Percentiles rank a stretch among this genome's conserved stretches.
These are phyloP conservation scores for Acanthosepion esculentum DNA, from an alignment of 2,888 invertebrate species.

Conservation along the genomic window DNA sequence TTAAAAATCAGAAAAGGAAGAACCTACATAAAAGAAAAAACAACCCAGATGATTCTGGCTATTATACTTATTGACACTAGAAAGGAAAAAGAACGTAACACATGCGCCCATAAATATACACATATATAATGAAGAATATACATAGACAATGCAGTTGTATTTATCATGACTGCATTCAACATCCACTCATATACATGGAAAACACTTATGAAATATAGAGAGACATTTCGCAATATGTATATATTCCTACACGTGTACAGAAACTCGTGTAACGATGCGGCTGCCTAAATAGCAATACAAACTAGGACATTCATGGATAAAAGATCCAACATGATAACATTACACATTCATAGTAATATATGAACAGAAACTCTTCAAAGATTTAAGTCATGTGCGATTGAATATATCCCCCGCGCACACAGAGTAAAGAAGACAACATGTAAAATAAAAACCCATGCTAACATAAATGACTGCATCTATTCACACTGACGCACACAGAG, in stretches of 20 bases:
- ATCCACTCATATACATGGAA: too few species aligned
- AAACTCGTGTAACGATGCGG: not conserved
- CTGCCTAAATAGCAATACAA: not conserved
- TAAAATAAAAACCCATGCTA: not conserved
- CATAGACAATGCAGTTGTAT: too few species aligned
- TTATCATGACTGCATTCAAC: too few species aligned
- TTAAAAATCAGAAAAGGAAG: too few species aligned
- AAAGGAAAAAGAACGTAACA: too few species aligned
- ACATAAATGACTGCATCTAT: not conserved
- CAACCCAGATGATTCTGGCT: too few species aligned
- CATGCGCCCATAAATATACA: too few species aligned
- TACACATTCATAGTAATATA: not conserved
- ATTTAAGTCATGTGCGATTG: not conserved
- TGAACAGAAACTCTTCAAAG: not conserved
- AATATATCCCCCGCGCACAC: not conserved
- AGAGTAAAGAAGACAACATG: not conserved
- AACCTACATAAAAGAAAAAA: too few species aligned
- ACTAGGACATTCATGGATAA: not conserved
- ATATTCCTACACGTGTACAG: not conserved
- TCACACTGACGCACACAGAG: not conserved
- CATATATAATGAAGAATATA: too few species aligned
- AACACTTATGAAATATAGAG: too few species aligned
- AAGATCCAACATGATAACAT: not conserved
- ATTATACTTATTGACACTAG: too few species aligned
- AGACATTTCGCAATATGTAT: not conserved